Base-by-base conservation (phyloP, 2,888 invertebrate genomes). In the Sinentomon sp. region DNA sequence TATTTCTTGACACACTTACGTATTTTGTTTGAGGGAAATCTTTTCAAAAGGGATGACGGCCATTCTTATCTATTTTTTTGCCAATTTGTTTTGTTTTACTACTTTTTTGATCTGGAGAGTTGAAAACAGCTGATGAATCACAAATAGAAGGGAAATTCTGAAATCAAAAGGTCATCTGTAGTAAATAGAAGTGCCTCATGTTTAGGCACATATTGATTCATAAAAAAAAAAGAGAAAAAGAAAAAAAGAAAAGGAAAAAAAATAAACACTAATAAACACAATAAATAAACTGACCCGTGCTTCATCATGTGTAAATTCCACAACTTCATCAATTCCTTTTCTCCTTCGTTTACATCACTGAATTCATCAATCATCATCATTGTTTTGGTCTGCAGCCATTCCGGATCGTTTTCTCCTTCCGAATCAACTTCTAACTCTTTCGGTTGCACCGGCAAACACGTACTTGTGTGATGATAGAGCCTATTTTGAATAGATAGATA, bases 361-460 rank as follows among this genome's bases (percentile, higher is more conserved):
- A 94, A 94, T 49, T 94, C 92, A 51, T 94, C 89, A 33, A 94
- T 87, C 87, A 92, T 87, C 77, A 78, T 78, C 63, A 75, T 75
- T 0, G 83, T 85, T 51, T 85, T 85, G 40, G 75, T 72, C 45
- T 75, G 72, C 33, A 92, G 59, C 92, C 92, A 94, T 40, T 77
- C 66, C 0, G 89, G 87, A 55, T 87, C 85, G 22, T 76, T 77
- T 52, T 92, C 89, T 33, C 77, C 82, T 50, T 85, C 85, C 0
- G 83, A 83, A 57, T 92, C 89, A 18, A 73, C 66, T 49, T 87
- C 85, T 50, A 89, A 64, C 54, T 89, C 89, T 53, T 83, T 82
- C 7, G 89, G 85, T 53, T 78, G 76, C 33, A 92, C 77, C 1
- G 89, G 85, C 32, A 85, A 62, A 53, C 83, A 83, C 1, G 85